Conservation (phyloP, 1,140 invertebrate genomes). For the Euura lappo region DNA sequence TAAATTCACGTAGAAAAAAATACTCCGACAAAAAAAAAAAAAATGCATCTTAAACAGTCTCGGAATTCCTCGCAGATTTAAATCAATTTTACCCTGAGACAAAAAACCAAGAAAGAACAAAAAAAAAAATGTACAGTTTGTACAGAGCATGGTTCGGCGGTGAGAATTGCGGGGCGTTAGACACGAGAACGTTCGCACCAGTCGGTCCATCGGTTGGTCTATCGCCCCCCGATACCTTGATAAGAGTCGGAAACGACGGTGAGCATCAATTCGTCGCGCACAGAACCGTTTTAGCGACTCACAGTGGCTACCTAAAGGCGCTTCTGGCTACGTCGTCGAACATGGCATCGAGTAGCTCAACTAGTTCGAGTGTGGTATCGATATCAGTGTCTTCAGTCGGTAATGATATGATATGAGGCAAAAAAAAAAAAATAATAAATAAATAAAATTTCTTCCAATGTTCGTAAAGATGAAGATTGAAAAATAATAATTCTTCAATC, state of each 20-base stretch:
- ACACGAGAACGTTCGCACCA: conserved; percentile 36
- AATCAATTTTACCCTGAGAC: not conserved
- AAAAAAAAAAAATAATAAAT: not conserved
- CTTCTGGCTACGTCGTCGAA: conserved; percentile 48
- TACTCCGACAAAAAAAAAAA: too few relatives aligned
- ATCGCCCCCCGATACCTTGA: conserved; percentile 67
- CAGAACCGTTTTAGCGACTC: conserved; percentile 68
- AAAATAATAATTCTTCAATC: not conserved
- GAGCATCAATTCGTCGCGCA: conserved; percentile 74
- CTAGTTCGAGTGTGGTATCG: not conserved
- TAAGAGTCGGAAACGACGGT: conserved; percentile 68
- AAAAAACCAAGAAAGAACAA: not conserved
- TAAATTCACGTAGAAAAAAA: too few relatives aligned
- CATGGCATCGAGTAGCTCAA: not conserved
- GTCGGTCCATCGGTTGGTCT: conserved; percentile 26
- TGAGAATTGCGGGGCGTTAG: conserved; percentile 47
- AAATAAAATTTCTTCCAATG: not conserved
- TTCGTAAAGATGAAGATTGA: not conserved
- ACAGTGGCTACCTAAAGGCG: conserved; percentile 70
- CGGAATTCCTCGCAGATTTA: too few relatives aligned
- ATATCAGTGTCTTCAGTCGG: not conserved
- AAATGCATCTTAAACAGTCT: too few relatives aligned
- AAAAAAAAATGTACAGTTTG: conserved; percentile 56
- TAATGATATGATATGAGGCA: not conserved
- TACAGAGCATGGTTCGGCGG: conserved; percentile 71